Conservation (phyloP, 2,888 invertebrate genomes). For the Spilosoma lubricipeda region DNA sequence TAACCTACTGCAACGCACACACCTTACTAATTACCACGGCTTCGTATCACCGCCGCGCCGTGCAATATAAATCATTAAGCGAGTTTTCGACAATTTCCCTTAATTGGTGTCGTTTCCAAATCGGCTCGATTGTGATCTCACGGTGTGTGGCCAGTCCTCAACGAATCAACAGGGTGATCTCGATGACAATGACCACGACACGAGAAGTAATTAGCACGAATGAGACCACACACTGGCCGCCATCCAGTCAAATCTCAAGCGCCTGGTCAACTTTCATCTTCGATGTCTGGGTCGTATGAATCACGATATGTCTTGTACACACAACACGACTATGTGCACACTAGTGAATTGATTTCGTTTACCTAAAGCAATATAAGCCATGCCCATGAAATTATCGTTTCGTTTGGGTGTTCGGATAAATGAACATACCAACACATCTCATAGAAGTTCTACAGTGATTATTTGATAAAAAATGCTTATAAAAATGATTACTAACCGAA, state of each 20-base stretch:
- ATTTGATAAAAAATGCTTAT: neutral
- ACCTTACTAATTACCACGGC: constrained; percentile 68
- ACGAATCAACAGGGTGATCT: constrained; percentile 71
- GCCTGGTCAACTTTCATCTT: constrained; percentile 69
- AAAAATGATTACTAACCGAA: neutral
- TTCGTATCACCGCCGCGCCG: constrained; percentile 61
- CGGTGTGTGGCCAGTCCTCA: constrained; percentile 63
- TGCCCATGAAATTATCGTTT: neutral
- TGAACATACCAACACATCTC: neutral
- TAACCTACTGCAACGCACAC: constrained; percentile 18
- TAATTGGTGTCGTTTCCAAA: constrained; percentile 77
- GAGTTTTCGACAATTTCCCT: constrained; percentile 74
- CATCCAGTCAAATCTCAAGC: constrained; percentile 58
- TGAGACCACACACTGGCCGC: constrained; percentile 71
- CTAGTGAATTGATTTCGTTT: constrained; percentile 6
- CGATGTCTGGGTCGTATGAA: constrained; percentile 68
- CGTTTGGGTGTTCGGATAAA: neutral
- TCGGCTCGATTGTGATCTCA: constrained; percentile 69
- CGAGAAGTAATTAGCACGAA: constrained; percentile 67
- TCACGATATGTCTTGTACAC: constrained; percentile 58
- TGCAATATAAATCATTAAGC: constrained; percentile 69
- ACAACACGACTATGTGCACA: constrained; percentile 23
- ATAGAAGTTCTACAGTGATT: neutral
- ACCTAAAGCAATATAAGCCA: constrained; percentile 3
- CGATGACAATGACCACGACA: constrained; percentile 66